Base-by-base conservation (phyloP, 2,797 vertebrate genomes). In the Semotilus atromaculatus region DNA sequence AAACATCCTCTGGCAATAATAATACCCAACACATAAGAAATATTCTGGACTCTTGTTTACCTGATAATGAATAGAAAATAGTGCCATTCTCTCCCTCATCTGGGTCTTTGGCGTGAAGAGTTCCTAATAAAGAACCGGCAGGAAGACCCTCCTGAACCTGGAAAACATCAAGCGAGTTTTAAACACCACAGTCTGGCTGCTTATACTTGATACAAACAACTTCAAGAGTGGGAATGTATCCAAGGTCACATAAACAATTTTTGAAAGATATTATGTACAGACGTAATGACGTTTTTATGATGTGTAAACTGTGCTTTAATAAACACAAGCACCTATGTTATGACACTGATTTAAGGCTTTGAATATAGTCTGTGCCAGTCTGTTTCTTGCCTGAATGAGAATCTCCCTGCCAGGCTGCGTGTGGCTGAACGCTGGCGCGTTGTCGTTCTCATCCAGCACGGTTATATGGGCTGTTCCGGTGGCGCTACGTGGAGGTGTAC, bases 61-160 rank as follows among this genome's bases (percentile, higher is more conserved):
- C 98, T 92, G 93, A 96, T 88, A 99, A 89, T 0, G 95, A 96
- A 93, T 98, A 99, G 87, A 91, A 91, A 77, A 99, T 84, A 5
- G 98, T 99, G 23, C 97, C 97, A 0, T 99, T 99, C 92, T 99
- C 98, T 19, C 97, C 97, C 85, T 98, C 98, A 0, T 99, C 98
- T 0, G 96, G 95, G 88, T 99, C 98, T 92, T 97, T 99, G 88
- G 98, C 98, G 31, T 96, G 95, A 78, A 99, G 80, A 4, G 95
- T 96, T 0, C 95, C 96, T 1, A 99, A 88, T 23, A 97, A 91
- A 18, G 96, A 95, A 58, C 97, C 98, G 0, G 97, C 94, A 0
- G 95, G 92, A 84, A 97, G 96, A 10, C 96, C 95, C 84, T 99
- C 98, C 90, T 94, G 94, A 81, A 99, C 96, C 98, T 99, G 86